phyloP scores from a whole-genome alignment of 92 coral and sea anemone species.

The Blastomussa wellsi region DNA sequence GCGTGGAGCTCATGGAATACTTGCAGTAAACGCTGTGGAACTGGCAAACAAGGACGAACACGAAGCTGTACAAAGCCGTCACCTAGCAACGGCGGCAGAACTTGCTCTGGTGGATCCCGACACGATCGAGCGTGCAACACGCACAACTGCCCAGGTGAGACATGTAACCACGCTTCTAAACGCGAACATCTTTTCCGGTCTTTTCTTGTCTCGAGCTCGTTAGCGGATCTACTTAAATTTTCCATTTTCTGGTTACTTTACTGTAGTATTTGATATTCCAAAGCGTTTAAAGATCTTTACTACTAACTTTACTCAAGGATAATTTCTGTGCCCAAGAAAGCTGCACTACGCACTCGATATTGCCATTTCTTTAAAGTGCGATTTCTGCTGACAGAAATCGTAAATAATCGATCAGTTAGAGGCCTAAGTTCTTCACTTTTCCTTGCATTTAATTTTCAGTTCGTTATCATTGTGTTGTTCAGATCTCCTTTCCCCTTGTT shows the following conservation, averaged over 20 bases:
- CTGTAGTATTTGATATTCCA: too few relatives aligned
- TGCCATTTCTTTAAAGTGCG: neutral
- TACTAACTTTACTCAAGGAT: too few relatives aligned
- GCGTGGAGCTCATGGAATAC: slow-evolving; percentile 14
- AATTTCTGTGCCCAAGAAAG: too few relatives aligned
- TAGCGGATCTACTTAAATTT: neutral
- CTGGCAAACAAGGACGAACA: neutral
- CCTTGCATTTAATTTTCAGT: neutral
- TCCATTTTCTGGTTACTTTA: too few relatives aligned
- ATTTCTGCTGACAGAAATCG: neutral
- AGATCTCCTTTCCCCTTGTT: neutral
- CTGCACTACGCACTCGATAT: neutral
- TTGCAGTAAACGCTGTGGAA: slow-evolving; percentile 6
- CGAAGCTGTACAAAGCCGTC: slow-evolving; percentile 21
- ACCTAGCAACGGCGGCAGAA: slow-evolving; percentile 24
- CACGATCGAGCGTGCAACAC: slow-evolving; percentile 4
- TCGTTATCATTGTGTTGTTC: too few relatives aligned
- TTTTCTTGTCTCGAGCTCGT: neutral
- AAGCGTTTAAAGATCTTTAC: too few relatives aligned
- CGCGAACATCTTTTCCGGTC: neutral
- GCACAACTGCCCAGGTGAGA: slow-evolving; percentile 27
- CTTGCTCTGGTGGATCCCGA: slow-evolving; percentile 2
- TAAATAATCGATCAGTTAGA: neutral
- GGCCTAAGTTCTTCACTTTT: neutral
- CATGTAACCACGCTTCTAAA: neutral